These are phyloP conservation scores for Perodicticus potto DNA, from an alignment of 2,797 vertebrate genomes.

Conservation along the genomic window DNA sequence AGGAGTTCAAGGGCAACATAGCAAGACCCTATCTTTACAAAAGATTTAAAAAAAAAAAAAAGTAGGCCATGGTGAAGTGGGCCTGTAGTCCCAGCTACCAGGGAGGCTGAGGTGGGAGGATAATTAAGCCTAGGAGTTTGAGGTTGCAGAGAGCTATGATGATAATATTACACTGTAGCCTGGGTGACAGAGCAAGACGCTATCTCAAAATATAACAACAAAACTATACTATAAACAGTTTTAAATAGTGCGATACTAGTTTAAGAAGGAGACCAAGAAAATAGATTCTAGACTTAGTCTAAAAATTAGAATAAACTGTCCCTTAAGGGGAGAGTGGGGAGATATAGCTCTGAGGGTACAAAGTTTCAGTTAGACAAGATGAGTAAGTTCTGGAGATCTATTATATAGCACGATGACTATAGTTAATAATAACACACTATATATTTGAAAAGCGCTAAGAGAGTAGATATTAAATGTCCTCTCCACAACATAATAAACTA, in stretches of 20 bases:
- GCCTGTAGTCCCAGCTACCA: not conserved
- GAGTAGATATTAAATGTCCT: not conserved
- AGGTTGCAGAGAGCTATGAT: not conserved
- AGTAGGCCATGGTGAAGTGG: not conserved
- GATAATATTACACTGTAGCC: not conserved
- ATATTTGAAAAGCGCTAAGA: too few relatives aligned
- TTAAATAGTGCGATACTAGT: not conserved
- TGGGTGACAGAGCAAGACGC: not conserved
- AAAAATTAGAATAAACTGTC: not conserved
- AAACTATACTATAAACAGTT: not conserved
- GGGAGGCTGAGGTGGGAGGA: not conserved
- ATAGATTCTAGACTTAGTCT: not conserved
- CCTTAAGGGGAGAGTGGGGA: not conserved
- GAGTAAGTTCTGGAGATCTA: not conserved
- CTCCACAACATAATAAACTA: not conserved
- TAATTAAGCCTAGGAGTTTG: not conserved
- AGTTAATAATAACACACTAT: not conserved
- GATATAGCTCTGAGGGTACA: not conserved
- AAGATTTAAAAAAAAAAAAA: not conserved
- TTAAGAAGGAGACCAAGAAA: constrained; percentile 18
- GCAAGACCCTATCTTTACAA: not conserved
- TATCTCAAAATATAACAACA: not conserved
- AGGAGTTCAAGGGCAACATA: not conserved
- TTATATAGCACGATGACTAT: not conserved
- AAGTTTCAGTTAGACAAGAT: not conserved